Conservation (phyloP, 2,888 invertebrate genomes). For the Malthinus seriepunctatus region DNA sequence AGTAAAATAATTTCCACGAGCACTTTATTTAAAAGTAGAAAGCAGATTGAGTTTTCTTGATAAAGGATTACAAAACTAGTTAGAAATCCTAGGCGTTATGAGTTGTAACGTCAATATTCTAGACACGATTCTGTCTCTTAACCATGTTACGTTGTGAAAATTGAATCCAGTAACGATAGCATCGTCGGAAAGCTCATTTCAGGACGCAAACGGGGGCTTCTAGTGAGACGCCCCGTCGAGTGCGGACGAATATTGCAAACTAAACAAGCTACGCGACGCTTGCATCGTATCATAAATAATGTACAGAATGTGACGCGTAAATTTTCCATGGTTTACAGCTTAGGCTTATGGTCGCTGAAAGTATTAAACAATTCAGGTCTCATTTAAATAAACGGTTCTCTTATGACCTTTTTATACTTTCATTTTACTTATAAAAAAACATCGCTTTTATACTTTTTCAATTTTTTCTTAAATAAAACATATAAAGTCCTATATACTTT, state of each 20-base stretch:
- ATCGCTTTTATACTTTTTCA: not conserved
- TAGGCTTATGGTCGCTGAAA: slow-evolving; percentile 11
- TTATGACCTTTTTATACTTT: slow-evolving; percentile 4
- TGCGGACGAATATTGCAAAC: slow-evolving; percentile 42
- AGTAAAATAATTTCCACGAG: too few relatives aligned
- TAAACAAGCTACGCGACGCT: slow-evolving; percentile 36
- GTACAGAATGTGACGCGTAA: slow-evolving; percentile 31
- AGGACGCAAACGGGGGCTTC: slow-evolving; percentile 30
- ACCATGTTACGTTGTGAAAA: slow-evolving; percentile 53
- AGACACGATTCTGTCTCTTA: slow-evolving; percentile 52
- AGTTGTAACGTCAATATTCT: slow-evolving; percentile 51
- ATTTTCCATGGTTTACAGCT: slow-evolving; percentile 20
- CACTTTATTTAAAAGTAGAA: not conserved
- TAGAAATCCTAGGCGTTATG: slow-evolving; percentile 48
- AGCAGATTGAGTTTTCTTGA: slow-evolving; percentile 8
- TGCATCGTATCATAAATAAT: slow-evolving; percentile 38
- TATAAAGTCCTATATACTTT: too few relatives aligned
- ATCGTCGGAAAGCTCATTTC: slow-evolving; percentile 45
- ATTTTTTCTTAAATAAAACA: not conserved
- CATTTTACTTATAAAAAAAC: not conserved
- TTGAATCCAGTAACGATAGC: slow-evolving; percentile 52
- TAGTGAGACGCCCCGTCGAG: slow-evolving; percentile 27
- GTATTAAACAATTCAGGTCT: slow-evolving; percentile 17
- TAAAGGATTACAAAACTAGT: slow-evolving; percentile 22
- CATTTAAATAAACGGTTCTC: slow-evolving; percentile 11